phyloP scores from a whole-genome alignment of 2,888 invertebrate species.

The Metalampra italica region DNA sequence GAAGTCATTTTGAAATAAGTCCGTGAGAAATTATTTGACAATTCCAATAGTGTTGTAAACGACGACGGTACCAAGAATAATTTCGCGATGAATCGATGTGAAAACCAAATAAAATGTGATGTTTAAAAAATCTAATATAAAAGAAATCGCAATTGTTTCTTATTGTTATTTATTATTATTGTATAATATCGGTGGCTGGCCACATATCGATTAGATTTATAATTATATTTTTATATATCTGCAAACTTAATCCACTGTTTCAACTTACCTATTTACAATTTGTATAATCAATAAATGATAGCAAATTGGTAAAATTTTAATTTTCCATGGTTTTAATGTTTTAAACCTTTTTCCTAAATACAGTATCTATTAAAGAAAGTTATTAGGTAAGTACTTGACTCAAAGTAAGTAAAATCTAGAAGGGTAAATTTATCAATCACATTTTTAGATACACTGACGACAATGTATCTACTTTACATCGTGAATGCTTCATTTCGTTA shows the following conservation, averaged over 20 bases:
- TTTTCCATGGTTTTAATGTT: slow-evolving; percentile 13
- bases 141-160: slow-evolving; percentile 25
- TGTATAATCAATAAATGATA: slow-evolving; percentile 74
- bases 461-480: too few relatives aligned
- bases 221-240: slow-evolving; percentile 63
- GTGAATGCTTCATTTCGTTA: too few relatives aligned
- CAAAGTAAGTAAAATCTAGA: too few relatives aligned
- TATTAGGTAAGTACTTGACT: too few relatives aligned
- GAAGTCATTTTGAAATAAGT: too few relatives aligned
- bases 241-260: slow-evolving; percentile 54
- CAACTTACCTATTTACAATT: slow-evolving; percentile 63
- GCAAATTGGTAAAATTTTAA: slow-evolving; percentile 62
- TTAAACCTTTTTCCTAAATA: too few relatives aligned
- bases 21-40: background rate
- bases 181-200: slow-evolving; percentile 69
- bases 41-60: too few relatives aligned
- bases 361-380: too few relatives aligned
- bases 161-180: slow-evolving; percentile 35
- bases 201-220: slow-evolving; percentile 61
- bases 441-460: too few relatives aligned
- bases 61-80: background rate
- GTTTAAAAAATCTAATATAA: slow-evolving; percentile 23
- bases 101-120: slow-evolving; percentile 47
- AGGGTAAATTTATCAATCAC: too few relatives aligned
- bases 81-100: slow-evolving; percentile 19